phyloP scores from a whole-genome alignment of 1,140 invertebrate species.

The Leptopilina boulardi region DNA sequence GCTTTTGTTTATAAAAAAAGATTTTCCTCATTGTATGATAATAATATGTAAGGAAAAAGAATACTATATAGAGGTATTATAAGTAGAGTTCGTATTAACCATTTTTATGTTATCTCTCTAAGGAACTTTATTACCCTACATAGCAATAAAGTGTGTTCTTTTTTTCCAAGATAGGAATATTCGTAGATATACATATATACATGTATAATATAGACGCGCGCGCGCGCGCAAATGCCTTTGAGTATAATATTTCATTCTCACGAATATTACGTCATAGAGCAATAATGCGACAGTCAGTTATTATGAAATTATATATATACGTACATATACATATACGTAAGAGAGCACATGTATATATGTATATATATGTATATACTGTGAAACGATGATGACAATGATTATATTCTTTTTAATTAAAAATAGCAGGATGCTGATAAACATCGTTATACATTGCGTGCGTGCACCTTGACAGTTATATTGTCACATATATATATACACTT shows the following conservation, averaged over 20 bases:
- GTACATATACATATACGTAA: too few relatives aligned
- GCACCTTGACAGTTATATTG: constrained; percentile 13
- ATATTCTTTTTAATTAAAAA: constrained; percentile 29
- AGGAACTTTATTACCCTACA: constrained; percentile 14
- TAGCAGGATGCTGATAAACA: constrained; percentile 25
- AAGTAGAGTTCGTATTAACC: background rate
- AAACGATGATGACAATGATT: constrained; percentile 20
- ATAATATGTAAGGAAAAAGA: background rate
- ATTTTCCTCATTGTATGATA: background rate
- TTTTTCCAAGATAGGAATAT: constrained; percentile 9
- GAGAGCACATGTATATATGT: too few relatives aligned
- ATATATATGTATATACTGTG: background rate
- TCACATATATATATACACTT: background rate
- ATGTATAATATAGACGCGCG: background rate
- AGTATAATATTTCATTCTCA: constrained; percentile 25
- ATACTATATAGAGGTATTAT: background rate
- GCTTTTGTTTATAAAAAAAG: background rate
- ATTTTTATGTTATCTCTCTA: constrained; percentile 18
- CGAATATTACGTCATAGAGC: constrained; percentile 22
- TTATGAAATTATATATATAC: constrained; percentile 4
- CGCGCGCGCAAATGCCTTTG: background rate
- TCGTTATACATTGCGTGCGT: constrained; percentile 1
- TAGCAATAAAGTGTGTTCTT: background rate
- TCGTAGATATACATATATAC: too few relatives aligned
- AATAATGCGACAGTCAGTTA: constrained; percentile 31